These are phyloP conservation scores for Andrena praecox DNA, from an alignment of 2,888 invertebrate species.

Conservation along the genomic window DNA sequence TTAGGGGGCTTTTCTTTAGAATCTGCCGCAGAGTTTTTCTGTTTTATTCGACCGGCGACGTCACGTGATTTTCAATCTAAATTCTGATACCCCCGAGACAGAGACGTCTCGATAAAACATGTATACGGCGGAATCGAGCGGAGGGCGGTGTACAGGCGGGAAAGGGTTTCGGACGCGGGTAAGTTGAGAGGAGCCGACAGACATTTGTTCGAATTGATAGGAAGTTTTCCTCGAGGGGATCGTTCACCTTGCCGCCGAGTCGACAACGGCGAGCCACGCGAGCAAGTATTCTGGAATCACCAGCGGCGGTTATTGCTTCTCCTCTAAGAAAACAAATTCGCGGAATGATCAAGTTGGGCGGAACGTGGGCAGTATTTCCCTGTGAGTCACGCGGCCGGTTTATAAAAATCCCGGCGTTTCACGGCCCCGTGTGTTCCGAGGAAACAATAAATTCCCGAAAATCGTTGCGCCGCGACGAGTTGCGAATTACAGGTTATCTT, in stretches of 20 bases:
- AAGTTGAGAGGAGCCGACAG: slow-evolving; percentile 1
- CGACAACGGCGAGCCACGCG: not conserved
- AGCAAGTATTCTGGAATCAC: not conserved
- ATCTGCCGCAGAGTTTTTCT: too few relatives aligned
- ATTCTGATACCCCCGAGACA: too few relatives aligned
- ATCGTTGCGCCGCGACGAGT: not conserved
- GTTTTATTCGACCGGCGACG: too few relatives aligned
- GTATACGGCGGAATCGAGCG: not conserved
- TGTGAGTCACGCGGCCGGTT: not conserved
- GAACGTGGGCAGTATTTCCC: not conserved
- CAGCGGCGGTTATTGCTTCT: not conserved
- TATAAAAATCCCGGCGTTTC: not conserved
- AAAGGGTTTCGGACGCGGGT: not conserved
- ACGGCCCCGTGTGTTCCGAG: not conserved
- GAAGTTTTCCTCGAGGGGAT: not conserved
- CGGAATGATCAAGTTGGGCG: slow-evolving; percentile 6
- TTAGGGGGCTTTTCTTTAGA: too few relatives aligned
- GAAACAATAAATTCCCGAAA: not conserved
- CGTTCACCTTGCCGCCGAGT: not conserved
- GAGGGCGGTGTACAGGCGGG: not conserved
- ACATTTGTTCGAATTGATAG: slow-evolving; percentile 12
- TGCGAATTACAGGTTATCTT: too few relatives aligned
- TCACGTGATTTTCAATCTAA: too few relatives aligned
- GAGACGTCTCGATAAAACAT: not conserved
- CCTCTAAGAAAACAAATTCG: slow-evolving; percentile 5